A percentile compares a stretch with the other conserved stretches of the same genome.
Conservation (phyloP, 2,113 vertebrate species). For the Cromileptes altivelis region DNA sequence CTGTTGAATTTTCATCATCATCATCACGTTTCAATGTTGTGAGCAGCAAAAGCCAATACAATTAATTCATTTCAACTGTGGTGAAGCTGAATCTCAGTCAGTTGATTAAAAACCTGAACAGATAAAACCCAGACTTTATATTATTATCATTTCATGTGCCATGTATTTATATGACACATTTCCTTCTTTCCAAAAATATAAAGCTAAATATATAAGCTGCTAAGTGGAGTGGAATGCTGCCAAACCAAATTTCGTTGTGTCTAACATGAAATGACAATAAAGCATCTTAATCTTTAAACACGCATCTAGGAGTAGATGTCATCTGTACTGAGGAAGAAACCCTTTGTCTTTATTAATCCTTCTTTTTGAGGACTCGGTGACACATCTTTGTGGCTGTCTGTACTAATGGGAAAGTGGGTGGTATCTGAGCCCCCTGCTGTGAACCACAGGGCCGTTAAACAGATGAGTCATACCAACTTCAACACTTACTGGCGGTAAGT, state of each 20-base stretch:
- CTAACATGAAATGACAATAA: too few species aligned
- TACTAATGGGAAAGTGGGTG: neutral
- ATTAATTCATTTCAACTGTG: neutral
- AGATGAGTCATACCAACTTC: neutral
- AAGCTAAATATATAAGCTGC: too few species aligned
- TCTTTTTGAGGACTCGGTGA: neutral
- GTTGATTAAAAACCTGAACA: neutral
- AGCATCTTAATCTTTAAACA: too few species aligned
- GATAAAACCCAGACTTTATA: neutral
- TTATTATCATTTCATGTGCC: too few species aligned
- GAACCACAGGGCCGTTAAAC: constrained; percentile 9
- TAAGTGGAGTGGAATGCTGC: too few species aligned
- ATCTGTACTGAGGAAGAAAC: neutral
- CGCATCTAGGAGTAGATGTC: too few species aligned
- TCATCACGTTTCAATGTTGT: neutral
- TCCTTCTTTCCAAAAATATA: too few species aligned
- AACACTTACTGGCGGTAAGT: constrained; percentile 4
- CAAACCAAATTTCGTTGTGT: too few species aligned
- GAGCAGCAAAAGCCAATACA: neutral
- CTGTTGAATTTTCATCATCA: neutral
- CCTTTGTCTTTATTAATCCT: neutral
- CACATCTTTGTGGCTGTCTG: neutral
- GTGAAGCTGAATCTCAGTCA: neutral
- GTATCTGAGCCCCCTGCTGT: neutral
- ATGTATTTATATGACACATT: too few species aligned